A percentile compares a stretch with the other conserved stretches of the same genome.
phyloP scores from a whole-genome alignment of 2,888 invertebrate genomes.

The Lottia gigantea region DNA sequence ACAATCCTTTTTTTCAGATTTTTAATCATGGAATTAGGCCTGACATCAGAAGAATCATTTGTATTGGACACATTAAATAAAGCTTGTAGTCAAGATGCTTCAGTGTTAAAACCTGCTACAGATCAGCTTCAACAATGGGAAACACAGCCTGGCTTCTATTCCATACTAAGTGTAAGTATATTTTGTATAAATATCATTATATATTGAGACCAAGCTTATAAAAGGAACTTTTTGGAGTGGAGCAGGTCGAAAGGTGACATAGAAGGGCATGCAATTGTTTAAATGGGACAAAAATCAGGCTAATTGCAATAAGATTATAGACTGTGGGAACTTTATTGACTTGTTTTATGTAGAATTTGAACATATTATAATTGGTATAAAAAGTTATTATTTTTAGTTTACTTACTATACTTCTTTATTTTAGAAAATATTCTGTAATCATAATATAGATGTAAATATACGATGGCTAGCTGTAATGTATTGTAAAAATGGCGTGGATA shows the following conservation, averaged over 20 bases:
- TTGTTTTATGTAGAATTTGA: too few species aligned
- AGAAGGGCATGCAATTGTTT: too few species aligned
- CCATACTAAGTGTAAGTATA: constrained; percentile 79
- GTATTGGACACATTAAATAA: constrained; percentile 82
- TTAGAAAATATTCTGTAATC: constrained; percentile 81
- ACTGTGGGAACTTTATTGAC: not conserved
- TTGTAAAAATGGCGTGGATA: constrained; percentile 93
- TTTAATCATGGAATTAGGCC: constrained; percentile 31
- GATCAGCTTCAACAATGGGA: constrained; percentile 89
- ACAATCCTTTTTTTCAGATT: too few species aligned
- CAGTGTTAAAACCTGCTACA: constrained; percentile 87
- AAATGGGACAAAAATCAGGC: too few species aligned
- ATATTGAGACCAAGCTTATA: too few species aligned
- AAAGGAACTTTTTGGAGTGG: too few species aligned
- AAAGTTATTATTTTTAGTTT: too few species aligned
- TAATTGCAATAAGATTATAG: too few species aligned
- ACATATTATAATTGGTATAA: too few species aligned
- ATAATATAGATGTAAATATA: constrained; percentile 83
- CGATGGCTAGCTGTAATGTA: constrained; percentile 92
- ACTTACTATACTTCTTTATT: constrained; percentile 49
- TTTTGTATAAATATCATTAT: not conserved
- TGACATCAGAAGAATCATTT: constrained; percentile 46
- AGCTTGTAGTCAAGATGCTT: constrained; percentile 87
- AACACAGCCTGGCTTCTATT: constrained; percentile 88
- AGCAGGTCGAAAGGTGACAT: too few species aligned